Conservation (phyloP, 2,888 invertebrate species). For the Limnephilus marmoratus region DNA sequence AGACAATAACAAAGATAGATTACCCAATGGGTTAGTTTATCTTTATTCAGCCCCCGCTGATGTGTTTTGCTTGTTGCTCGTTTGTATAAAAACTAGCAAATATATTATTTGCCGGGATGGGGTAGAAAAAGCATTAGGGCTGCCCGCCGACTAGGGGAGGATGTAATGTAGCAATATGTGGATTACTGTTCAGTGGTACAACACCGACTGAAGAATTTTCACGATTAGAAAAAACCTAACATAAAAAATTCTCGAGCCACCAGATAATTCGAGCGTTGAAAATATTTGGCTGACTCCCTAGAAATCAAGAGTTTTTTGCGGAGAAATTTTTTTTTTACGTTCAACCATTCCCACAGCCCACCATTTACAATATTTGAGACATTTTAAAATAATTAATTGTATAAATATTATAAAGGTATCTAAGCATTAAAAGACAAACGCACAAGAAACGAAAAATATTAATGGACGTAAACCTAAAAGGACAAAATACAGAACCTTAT, state of each 20-base stretch:
- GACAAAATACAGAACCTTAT: too few species aligned
- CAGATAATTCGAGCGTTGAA: too few species aligned
- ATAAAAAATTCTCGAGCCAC: neutral
- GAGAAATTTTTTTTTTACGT: too few species aligned
- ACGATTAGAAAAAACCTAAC: neutral
- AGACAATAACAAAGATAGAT: neutral
- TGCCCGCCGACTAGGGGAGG: neutral
- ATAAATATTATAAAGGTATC: too few species aligned
- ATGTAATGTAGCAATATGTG: neutral
- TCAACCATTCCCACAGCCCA: too few species aligned
- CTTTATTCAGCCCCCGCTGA: neutral
- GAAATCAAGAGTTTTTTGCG: too few species aligned
- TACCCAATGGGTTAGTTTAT: constrained; percentile 22
- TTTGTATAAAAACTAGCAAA: constrained; percentile 39
- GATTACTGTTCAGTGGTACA: neutral
- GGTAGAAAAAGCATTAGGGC: constrained; percentile 3
- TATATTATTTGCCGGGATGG: constrained; percentile 28
- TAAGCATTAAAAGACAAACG: too few species aligned
- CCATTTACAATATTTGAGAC: too few species aligned
- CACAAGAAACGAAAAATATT: too few species aligned
- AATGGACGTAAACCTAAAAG: too few species aligned
- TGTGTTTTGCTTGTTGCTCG: constrained; percentile 23
- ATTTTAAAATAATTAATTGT: too few species aligned
- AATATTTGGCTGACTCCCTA: too few species aligned
- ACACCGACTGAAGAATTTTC: neutral